Conservation (phyloP, 2,797 vertebrate genomes). For the Pseudocheirus occidentalis region DNA sequence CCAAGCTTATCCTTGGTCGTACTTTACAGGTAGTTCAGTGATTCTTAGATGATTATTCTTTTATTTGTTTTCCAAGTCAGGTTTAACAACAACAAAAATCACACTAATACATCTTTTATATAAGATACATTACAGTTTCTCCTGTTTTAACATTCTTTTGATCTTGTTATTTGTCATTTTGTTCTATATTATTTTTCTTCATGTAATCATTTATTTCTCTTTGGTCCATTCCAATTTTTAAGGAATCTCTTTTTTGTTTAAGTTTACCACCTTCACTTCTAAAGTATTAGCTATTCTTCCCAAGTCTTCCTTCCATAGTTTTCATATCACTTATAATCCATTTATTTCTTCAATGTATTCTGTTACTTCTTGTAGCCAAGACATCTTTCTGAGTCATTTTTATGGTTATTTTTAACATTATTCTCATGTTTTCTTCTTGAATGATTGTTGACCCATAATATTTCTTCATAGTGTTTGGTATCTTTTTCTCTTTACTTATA, state of each 20-base stretch:
- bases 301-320: background rate
- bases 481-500: background rate
- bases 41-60: background rate
- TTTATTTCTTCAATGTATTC: background rate
- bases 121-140: background rate
- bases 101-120: background rate
- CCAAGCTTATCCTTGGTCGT: background rate
- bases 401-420: background rate
- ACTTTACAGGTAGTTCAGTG: background rate
- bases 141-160: background rate
- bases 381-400: background rate
- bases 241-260: background rate
- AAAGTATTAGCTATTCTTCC: background rate
- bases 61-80: background rate
- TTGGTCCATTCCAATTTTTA: background rate
- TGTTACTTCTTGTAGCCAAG: background rate
- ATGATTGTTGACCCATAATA: background rate
- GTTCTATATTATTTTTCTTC: background rate
- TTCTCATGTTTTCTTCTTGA: background rate
- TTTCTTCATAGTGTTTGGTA: background rate
- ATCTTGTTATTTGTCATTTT: background rate
- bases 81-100: background rate
- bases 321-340: background rate
- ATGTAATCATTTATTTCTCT: background rate
- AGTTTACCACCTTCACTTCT: background rate